Conservation (phyloP, 2,113 vertebrate species). For the Numida meleagris region DNA sequence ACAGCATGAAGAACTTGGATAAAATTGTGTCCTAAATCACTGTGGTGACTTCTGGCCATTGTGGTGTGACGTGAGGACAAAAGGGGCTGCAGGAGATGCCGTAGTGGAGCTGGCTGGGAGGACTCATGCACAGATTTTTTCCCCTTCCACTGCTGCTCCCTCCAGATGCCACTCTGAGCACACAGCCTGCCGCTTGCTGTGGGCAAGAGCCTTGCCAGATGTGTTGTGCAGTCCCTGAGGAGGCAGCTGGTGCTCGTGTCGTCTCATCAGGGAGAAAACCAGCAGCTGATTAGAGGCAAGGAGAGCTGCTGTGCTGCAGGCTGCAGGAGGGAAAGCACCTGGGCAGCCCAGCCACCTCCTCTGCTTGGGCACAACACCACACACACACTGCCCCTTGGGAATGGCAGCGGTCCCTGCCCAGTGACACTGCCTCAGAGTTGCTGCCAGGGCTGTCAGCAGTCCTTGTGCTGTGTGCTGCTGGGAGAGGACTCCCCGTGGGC, state of each 20-base stretch:
- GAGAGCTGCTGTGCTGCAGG: not conserved
- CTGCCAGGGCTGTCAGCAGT: accelerated
- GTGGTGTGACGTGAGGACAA: not conserved
- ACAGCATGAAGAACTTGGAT: not conserved
- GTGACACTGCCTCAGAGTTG: not conserved
- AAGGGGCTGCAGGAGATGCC: not conserved
- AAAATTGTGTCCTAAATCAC: not conserved
- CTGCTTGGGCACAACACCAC: not conserved
- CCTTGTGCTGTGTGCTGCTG: not conserved
- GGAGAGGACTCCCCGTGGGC: not conserved
- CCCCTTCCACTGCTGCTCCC: not conserved
- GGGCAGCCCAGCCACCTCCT: not conserved
- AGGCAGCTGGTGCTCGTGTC: not conserved
- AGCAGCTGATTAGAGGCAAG: not conserved
- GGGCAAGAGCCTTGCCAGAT: not conserved
- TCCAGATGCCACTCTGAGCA: not conserved
- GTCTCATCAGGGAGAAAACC: not conserved
- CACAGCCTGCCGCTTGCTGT: not conserved
- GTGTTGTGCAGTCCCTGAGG: not conserved
- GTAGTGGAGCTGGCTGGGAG: not conserved
- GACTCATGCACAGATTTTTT: not conserved
- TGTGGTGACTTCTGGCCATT: not conserved
- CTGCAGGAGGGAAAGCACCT: not conserved
- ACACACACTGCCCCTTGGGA: not conserved
- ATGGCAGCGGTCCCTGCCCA: not conserved